These are phyloP conservation scores for Neolamprologus falcicula DNA, from an alignment of 2,113 vertebrate species.

Conservation along the genomic window DNA sequence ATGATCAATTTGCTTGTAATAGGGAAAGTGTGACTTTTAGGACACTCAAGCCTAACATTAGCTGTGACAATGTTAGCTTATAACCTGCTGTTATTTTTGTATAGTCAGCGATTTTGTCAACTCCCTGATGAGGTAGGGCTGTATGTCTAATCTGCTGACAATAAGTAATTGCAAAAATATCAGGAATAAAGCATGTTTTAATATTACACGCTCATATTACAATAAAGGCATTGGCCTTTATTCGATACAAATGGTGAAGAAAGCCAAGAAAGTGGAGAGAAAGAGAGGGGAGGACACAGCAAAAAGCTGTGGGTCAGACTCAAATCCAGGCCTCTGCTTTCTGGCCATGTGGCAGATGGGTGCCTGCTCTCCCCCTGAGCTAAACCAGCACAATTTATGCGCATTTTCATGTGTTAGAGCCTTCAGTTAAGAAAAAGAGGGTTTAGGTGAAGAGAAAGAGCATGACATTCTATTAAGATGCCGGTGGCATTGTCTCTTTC, in stretches of 20 bases:
- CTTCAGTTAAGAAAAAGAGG: neutral
- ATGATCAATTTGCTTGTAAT: neutral
- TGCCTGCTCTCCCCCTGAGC: neutral
- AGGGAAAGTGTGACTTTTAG: neutral
- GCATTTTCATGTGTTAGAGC: neutral
- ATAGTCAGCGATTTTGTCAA: fast-evolving
- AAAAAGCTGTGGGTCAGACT: neutral
- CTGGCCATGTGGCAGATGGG: neutral
- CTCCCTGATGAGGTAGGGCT: neutral
- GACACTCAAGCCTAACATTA: neutral
- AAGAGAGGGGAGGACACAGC: neutral
- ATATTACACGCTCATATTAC: neutral
- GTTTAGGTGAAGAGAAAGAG: neutral
- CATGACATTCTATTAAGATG: neutral
- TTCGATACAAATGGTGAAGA: neutral
- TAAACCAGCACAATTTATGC: neutral
- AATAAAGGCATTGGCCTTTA: neutral
- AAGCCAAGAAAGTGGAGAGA: neutral
- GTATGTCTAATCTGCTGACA: neutral
- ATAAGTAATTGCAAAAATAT: neutral
- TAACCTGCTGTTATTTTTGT: neutral
- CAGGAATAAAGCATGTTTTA: neutral
- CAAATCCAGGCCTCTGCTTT: neutral
- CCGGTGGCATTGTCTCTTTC: neutral
- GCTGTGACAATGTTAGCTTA: neutral